Conservation (phyloP, 2,113 vertebrate species). For the Tylochromis polylepis region DNA sequence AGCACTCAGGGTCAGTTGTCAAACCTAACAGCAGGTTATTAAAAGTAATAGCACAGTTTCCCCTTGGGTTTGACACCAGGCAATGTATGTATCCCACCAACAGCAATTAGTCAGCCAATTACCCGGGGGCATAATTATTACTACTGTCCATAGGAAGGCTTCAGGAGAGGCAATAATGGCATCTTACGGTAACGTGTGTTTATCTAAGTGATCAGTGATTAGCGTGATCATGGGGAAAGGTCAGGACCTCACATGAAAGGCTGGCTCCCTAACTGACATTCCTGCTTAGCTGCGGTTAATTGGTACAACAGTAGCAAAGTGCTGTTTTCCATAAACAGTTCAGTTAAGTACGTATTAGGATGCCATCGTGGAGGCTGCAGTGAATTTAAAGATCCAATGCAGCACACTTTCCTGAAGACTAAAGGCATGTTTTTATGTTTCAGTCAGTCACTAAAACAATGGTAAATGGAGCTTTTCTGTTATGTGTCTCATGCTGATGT, state of each 20-base stretch:
- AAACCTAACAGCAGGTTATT: constrained; percentile 49
- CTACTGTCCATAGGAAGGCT: constrained; percentile 22
- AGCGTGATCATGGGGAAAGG: constrained; percentile 47
- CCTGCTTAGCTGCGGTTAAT: constrained; percentile 3
- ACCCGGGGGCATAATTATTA: constrained; percentile 52
- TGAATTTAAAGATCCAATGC: background rate
- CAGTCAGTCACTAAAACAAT: background rate
- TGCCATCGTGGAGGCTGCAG: background rate
- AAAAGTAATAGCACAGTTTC: constrained; percentile 39
- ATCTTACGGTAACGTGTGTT: constrained; percentile 32
- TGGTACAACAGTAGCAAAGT: constrained; percentile 10
- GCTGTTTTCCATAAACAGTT: constrained; percentile 11
- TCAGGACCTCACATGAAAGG: constrained; percentile 33
- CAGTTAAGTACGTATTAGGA: background rate
- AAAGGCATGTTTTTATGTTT: background rate
- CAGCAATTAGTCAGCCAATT: constrained; percentile 57
- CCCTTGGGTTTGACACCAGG: background rate
- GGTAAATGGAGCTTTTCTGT: background rate
- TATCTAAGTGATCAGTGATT: constrained; percentile 56
- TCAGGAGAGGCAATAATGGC: constrained; percentile 32
- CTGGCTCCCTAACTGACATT: constrained; percentile 6
- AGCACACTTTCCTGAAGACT: background rate
- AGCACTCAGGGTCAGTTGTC: constrained; percentile 12
- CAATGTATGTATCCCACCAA: constrained; percentile 34
- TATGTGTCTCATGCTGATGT: background rate